These are phyloP conservation scores for Hylyphantes graminicola DNA, from an alignment of 1,140 invertebrate species.

Conservation along the genomic window DNA sequence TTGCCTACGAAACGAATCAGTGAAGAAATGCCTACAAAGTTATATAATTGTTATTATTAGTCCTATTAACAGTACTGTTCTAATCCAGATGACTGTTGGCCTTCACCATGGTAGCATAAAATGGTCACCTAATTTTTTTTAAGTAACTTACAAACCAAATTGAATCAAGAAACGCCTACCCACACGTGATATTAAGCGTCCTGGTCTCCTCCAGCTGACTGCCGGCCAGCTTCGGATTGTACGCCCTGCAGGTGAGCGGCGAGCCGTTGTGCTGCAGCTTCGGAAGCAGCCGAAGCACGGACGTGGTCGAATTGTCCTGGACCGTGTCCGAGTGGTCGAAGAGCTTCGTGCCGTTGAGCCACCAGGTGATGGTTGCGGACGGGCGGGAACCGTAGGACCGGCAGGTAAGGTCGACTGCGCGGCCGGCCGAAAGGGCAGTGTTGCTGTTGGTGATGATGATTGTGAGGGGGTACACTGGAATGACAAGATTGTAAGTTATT, in stretches of 20 bases:
- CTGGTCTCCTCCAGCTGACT: conserved; percentile 24
- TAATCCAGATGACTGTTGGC: conserved; percentile 23
- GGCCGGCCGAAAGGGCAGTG: conserved; percentile 54
- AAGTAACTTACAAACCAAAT: no score
- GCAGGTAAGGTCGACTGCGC: conserved; percentile 60
- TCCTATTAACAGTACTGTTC: no score
- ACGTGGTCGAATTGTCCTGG: conserved; percentile 55
- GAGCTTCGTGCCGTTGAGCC: conserved; percentile 59
- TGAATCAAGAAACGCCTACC: conserved; percentile 23
- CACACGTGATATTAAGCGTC: conserved; percentile 53
- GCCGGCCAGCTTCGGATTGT: conserved; percentile 52
- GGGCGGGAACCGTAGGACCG: conserved; percentile 62
- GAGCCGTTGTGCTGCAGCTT: conserved; percentile 33
- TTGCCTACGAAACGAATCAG: no score
- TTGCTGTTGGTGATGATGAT: conserved; percentile 55
- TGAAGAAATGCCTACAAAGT: conserved; percentile 51
- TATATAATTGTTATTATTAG: conserved; percentile 49
- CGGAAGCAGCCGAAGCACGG: conserved; percentile 48
- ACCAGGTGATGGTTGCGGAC: conserved; percentile 63
- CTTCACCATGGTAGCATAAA: no score
- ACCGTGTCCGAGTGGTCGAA: conserved; percentile 46
- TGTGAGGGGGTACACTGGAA: conserved; percentile 61
- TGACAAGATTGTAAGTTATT: not conserved
- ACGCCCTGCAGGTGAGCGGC: conserved; percentile 40
- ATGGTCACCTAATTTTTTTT: no score